Percentiles rank a stretch among this genome's conserved stretches.
These are phyloP conservation scores for Pseudolycoriella hygida DNA, from an alignment of 2,888 invertebrate species.

Conservation along the genomic window DNA sequence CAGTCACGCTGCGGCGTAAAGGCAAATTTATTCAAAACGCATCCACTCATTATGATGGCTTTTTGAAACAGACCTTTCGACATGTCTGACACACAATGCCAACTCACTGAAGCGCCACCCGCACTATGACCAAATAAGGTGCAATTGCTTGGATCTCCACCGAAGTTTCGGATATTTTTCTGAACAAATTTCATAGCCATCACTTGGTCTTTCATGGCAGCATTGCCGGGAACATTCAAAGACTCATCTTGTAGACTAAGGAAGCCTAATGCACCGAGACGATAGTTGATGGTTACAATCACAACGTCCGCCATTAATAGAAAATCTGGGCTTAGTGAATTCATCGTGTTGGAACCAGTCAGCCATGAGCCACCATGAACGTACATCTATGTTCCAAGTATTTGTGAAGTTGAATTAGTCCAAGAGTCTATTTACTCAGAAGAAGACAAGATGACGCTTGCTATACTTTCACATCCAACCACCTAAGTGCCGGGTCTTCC, in stretches of 20 bases:
- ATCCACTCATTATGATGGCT: conserved; percentile 48
- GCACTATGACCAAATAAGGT: conserved; percentile 45
- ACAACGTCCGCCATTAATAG: conserved; percentile 45
- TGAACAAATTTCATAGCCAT: conserved; percentile 45
- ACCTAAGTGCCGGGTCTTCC: too few species aligned
- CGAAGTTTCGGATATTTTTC: conserved; percentile 45
- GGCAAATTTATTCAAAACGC: too few species aligned
- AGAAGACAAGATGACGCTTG: conserved; percentile 7
- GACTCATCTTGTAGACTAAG: conserved; percentile 40
- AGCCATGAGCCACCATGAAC: too few species aligned
- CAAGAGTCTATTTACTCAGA: too few species aligned
- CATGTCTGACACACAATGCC: conserved; percentile 47
- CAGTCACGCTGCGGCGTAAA: too few species aligned
- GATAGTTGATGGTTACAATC: conserved; percentile 47
- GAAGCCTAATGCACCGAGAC: conserved; percentile 37
- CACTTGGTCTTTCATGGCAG: conserved; percentile 54
- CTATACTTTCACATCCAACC: conserved; percentile 31
- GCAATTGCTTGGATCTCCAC: conserved; percentile 45
- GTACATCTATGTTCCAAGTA: too few species aligned
- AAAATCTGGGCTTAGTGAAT: conserved; percentile 33
- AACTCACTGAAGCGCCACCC: conserved; percentile 31
- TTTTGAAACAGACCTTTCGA: conserved; percentile 50
- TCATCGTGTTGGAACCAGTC: too few species aligned
- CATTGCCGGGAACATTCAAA: conserved; percentile 45
- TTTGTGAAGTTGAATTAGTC: too few species aligned